Evolutionary conservation across 2,888 invertebrate genomes (phyloP).

Genomic region (Ennomos quercinarius): DNA sequence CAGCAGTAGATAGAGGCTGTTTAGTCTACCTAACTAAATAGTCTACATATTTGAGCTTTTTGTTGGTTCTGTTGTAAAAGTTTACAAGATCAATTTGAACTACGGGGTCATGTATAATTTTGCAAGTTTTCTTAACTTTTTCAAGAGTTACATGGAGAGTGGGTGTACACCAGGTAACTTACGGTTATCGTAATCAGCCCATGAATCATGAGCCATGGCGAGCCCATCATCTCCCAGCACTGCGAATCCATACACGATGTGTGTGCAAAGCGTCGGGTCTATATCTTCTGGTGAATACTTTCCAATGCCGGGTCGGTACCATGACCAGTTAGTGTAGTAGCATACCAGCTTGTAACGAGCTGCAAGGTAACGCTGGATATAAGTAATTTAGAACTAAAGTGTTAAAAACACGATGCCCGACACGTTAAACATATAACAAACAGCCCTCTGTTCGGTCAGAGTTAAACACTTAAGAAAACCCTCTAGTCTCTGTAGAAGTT

Average conservation of each 20-base stretch:
- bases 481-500: no score
- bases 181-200: conserved; percentile 96
- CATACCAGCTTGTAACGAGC: conserved; percentile 94
- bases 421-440: not conserved
- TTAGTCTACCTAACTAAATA: no score
- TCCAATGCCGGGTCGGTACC: conserved; percentile 93
- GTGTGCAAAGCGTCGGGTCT: conserved; percentile 94
- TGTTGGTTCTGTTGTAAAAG: no score
- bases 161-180: conserved; percentile 49
- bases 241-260: conserved; percentile 97
- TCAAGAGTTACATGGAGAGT: no score
- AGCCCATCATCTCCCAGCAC: conserved; percentile 94
- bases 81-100: no score
- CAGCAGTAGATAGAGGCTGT: no score
- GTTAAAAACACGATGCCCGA: no score
- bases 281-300: conserved; percentile 95
- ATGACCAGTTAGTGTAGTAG: conserved; percentile 97
- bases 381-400: not conserved
- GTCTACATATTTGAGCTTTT: no score
- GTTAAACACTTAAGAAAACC: no score
- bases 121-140: conserved; percentile 41
- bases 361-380: conserved; percentile 57
- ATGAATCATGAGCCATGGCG: conserved; percentile 93
- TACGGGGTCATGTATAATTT: not conserved
- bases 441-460: no score